Percentiles rank a stretch among this genome's conserved stretches.
phyloP scores from a whole-genome alignment of 2,888 invertebrate genomes.

The Ectropis crepuscularia region DNA sequence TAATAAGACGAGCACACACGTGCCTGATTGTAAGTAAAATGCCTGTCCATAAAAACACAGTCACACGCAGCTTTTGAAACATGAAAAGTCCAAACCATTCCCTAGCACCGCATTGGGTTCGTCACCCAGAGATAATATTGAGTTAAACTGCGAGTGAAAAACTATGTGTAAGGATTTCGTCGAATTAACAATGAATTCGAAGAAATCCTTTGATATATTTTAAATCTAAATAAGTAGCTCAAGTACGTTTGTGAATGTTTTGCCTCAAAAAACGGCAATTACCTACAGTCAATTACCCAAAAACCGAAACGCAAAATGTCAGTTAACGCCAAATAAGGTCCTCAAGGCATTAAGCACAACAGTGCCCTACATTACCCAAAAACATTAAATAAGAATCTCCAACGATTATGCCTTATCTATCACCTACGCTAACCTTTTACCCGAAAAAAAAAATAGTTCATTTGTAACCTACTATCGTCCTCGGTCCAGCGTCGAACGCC shows the following conservation, averaged over 20 bases:
- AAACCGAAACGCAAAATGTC: not conserved
- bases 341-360: not conserved
- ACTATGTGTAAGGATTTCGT: too few species aligned
- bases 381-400: not conserved
- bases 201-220: too few species aligned
- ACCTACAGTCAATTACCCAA: too few species aligned
- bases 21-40: too few species aligned
- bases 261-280: not conserved
- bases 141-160: too few species aligned
- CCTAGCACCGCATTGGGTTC: too few species aligned
- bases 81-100: too few species aligned
- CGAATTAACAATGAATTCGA: too few species aligned
- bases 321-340: slow-evolving; percentile 15
- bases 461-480: slow-evolving; percentile 71
- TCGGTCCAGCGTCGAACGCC: slow-evolving; percentile 63
- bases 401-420: slow-evolving; percentile 27
- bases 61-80: too few species aligned
- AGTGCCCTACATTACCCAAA: slow-evolving; percentile 9
- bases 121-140: too few species aligned
- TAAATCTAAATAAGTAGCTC: not conserved
- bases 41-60: too few species aligned
- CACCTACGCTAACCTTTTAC: slow-evolving; percentile 45
- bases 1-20: too few species aligned
- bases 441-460: slow-evolving; percentile 63
- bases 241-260: not conserved